Evolutionary conservation across 2,797 vertebrate species (phyloP).

Genomic region (Gymnocypris eckloni): DNA sequence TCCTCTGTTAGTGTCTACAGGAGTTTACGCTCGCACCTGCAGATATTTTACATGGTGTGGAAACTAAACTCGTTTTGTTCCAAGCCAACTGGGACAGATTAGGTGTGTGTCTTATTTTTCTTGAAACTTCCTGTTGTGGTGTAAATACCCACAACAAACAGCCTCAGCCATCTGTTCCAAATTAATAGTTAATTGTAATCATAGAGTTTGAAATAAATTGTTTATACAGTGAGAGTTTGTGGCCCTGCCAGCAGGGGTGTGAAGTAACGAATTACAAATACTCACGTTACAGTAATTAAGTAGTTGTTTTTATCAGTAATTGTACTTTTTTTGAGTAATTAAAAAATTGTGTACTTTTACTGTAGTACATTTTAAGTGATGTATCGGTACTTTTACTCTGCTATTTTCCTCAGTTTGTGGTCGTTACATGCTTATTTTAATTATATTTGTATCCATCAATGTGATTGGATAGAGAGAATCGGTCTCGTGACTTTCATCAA

Average conservation of each 20-base stretch:
- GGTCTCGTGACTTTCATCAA: too few relatives aligned
- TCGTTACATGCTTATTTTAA: too few relatives aligned
- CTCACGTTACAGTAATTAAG: too few relatives aligned
- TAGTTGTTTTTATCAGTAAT: too few relatives aligned
- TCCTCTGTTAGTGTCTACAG: constrained; percentile 3
- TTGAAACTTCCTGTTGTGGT: constrained; percentile 64
- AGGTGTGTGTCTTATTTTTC: constrained; percentile 60
- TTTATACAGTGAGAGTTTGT: constrained; percentile 59
- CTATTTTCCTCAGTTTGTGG: too few relatives aligned
- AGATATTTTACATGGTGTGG: constrained; percentile 36
- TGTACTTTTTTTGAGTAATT: too few relatives aligned
- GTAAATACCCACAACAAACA: constrained; percentile 63
- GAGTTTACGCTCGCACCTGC: constrained; percentile 35
- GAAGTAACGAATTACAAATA: too few relatives aligned
- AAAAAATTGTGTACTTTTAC: too few relatives aligned
- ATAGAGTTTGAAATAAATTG: constrained; percentile 65
- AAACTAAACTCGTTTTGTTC: constrained; percentile 58
- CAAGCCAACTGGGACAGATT: constrained; percentile 63
- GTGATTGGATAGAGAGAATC: too few relatives aligned
- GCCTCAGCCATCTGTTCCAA: constrained; percentile 68
- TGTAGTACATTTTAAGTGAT: too few relatives aligned
- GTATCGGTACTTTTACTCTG: too few relatives aligned
- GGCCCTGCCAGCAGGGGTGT: neutral
- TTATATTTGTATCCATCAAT: too few relatives aligned
- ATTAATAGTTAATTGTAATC: constrained; percentile 69